Evolutionary conservation across 2,113 vertebrate species (phyloP), one percentile per base, ranked within the genome.

Genomic region (Columbina picui): DNA sequence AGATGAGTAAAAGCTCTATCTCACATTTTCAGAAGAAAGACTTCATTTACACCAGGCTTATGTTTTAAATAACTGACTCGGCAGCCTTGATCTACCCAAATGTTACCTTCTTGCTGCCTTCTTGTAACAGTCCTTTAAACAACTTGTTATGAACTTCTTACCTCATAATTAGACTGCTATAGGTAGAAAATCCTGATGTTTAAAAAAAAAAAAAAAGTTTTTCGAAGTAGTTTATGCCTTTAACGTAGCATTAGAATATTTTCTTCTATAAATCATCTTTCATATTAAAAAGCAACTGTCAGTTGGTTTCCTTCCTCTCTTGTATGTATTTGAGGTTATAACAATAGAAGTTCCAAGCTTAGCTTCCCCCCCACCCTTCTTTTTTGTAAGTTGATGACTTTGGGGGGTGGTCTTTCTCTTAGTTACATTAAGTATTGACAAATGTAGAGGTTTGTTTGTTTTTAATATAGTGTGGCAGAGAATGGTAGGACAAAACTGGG

Each of bases 221-320:
- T 89, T 64, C 14, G 7, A 64, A 69, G 50, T 38, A 32, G 9
- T 75, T 89, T 70, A 70, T n/a, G 4, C 47, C 39, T 91, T 88
- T 67, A 81, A 52, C 34, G 53, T 21, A 32, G 3, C 20, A 29
- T 77, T 84, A 84, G 29, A 90, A 56, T 93, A 74, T 86, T 86
- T 84, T 13, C 38, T 83, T 81, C 71, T 59, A 38, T 86, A 95
- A 88, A 86, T 69, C 63, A 56, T 89, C 50, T 89, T 21, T 30
- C 43, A 23, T 43, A 84, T 88, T 67, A 70, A 89, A 96, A 91
- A 86, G 6, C 9, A 86, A n/a, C 32, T 70, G 55, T 52, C 36
- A 14, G 55, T 52, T 91, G 9, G 7, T 93, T 95, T 95, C n/a
- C 67, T 93, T 97, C 75, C 63, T 95, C 45, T 73, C 34, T 26